Conservation (phyloP, 1,140 invertebrate genomes). For the Atta cephalotes region DNA sequence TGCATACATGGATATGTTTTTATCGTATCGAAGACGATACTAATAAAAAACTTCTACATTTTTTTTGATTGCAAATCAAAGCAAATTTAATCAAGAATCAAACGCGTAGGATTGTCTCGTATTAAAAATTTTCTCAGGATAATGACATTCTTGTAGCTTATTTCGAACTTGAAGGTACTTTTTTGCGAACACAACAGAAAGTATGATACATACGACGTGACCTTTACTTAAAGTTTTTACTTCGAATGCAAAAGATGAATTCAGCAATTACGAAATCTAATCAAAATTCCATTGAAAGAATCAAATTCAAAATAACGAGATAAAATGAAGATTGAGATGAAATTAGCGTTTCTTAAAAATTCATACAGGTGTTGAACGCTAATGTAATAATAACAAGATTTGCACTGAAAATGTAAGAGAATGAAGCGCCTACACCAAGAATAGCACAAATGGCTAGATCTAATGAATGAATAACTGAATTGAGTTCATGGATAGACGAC, state of each 20-base stretch:
- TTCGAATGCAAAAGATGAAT: background rate
- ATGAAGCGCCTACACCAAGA: background rate
- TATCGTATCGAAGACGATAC: background rate
- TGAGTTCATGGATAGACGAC: constrained; percentile 25
- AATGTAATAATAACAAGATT: background rate
- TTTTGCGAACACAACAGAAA: background rate
- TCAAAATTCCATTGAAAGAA: background rate
- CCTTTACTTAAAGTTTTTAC: background rate
- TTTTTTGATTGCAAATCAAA: background rate
- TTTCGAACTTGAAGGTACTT: background rate
- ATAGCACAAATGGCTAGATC: constrained; percentile 1
- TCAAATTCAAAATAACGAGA: background rate
- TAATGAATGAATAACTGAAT: constrained; percentile 32
- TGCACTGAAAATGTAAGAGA: background rate
- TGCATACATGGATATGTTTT: background rate
- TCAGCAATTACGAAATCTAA: background rate
- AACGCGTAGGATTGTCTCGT: background rate
- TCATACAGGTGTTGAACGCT: background rate
- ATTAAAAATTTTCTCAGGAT: constrained; percentile 35
- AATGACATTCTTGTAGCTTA: constrained; percentile 20
- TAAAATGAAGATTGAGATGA: background rate
- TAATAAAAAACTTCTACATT: background rate
- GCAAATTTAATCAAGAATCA: background rate
- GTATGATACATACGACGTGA: background rate
- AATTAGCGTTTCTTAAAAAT: background rate